Percentiles rank a stretch among this genome's conserved stretches.
Evolutionary conservation across 2,888 invertebrate genomes (phyloP).

Genomic region (Chrysolina americana): DNA sequence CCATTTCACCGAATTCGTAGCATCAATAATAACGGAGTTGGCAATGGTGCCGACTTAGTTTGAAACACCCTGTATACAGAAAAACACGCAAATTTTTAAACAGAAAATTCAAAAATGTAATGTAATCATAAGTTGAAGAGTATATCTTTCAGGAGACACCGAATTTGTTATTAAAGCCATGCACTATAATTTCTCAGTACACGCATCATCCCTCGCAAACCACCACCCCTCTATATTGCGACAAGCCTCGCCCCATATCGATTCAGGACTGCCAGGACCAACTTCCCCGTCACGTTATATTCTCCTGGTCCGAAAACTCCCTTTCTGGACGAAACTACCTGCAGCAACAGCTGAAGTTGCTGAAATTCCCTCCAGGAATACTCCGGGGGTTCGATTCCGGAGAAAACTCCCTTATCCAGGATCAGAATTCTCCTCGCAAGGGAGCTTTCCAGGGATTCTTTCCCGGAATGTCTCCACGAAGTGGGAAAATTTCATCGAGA

Average conservation of each 20-base stretch:
- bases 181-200: neutral
- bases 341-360: constrained; percentile 23
- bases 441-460: constrained; percentile 5
- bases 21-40: no score
- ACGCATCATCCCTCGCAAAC: neutral
- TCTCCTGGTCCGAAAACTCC: constrained; percentile 30
- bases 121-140: no score
- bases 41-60: no score
- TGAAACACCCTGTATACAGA: no score
- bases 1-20: no score
- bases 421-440: neutral
- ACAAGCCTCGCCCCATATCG: neutral
- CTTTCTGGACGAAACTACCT: constrained; percentile 23
- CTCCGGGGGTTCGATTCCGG: constrained; percentile 18
- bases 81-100: no score
- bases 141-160: no score
- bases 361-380: constrained; percentile 23
- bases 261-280: constrained; percentile 19
- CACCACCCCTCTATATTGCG: neutral
- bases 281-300: neutral
- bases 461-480: constrained; percentile 9
- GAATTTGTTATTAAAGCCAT: no score
- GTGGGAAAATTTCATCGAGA: constrained; percentile 2
- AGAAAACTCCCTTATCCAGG: constrained; percentile 28
- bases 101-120: no score